Percentiles rank a stretch among this genome's conserved stretches.
These are phyloP conservation scores for Callinectes sapidus DNA, from an alignment of 2,888 invertebrate genomes.

Conservation along the genomic window DNA sequence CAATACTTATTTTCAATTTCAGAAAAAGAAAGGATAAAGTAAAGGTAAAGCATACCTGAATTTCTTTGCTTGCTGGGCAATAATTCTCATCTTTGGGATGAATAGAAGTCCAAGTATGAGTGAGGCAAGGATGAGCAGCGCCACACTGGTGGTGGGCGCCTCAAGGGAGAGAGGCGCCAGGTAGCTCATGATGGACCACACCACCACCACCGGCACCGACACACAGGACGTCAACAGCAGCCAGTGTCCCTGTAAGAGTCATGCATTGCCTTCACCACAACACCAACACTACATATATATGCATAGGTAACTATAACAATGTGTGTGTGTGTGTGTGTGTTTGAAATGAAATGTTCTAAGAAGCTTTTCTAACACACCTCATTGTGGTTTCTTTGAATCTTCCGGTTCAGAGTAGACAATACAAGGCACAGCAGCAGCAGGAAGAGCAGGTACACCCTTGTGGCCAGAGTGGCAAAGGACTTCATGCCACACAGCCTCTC, in stretches of 20 bases:
- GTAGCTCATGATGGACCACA: slow-evolving; percentile 65
- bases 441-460: slow-evolving; percentile 56
- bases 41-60: slow-evolving; percentile 60
- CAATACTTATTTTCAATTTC: background rate
- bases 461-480: slow-evolving; percentile 54
- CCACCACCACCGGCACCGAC: slow-evolving; percentile 61
- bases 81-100: slow-evolving; percentile 75
- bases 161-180: slow-evolving; percentile 73
- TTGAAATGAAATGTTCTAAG: background rate
- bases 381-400: slow-evolving; percentile 75
- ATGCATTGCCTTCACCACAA: too few species aligned
- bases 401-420: slow-evolving; percentile 75
- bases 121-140: slow-evolving; percentile 74
- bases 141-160: slow-evolving; percentile 75
- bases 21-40: background rate
- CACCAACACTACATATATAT: too few species aligned
- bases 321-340: too few species aligned
- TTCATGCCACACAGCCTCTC: slow-evolving; percentile 57
- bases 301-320: too few species aligned
- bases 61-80: slow-evolving; percentile 74
- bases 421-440: slow-evolving; percentile 73
- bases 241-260: slow-evolving; percentile 73
- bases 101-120: slow-evolving; percentile 75
- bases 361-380: slow-evolving; percentile 74
- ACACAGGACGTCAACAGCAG: slow-evolving; percentile 73